Evolutionary conservation across 2,113 vertebrate genomes (phyloP).

Genomic region (Meles meles): DNA sequence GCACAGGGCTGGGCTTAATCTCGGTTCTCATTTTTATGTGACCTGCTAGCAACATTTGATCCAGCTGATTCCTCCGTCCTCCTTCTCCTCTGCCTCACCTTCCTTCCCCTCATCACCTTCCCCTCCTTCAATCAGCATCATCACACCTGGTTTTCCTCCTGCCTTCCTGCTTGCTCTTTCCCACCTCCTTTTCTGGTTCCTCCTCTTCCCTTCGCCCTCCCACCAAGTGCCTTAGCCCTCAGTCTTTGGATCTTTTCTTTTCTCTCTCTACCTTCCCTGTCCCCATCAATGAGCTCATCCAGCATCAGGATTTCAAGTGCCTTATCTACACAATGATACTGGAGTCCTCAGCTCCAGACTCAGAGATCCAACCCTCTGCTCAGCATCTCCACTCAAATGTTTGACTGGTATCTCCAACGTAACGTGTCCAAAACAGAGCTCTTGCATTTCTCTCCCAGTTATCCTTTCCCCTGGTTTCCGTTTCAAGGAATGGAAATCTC

Average conservation of each 20-base stretch:
- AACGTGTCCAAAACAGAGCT: too few relatives aligned
- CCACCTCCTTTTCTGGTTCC: neutral
- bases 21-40: neutral
- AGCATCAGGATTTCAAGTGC: neutral
- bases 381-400: neutral
- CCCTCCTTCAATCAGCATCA: neutral
- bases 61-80: neutral
- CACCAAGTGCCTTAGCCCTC: neutral
- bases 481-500: neutral
- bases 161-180: neutral
- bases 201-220: neutral
- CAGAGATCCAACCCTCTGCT: neutral
- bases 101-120: too few relatives aligned
- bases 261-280: neutral
- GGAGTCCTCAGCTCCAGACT: neutral
- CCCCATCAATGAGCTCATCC: neutral
- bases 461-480: neutral
- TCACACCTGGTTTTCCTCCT: neutral
- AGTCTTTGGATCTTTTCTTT: neutral
- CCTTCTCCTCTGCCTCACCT: neutral
- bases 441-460: neutral
- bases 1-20: neutral
- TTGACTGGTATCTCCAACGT: neutral
- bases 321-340: too few relatives aligned
- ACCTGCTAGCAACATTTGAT: neutral